A percentile compares a stretch with the other conserved stretches of the same genome.
Conservation (phyloP, 2,797 vertebrate species). For the Sebastolobus alascanus region DNA sequence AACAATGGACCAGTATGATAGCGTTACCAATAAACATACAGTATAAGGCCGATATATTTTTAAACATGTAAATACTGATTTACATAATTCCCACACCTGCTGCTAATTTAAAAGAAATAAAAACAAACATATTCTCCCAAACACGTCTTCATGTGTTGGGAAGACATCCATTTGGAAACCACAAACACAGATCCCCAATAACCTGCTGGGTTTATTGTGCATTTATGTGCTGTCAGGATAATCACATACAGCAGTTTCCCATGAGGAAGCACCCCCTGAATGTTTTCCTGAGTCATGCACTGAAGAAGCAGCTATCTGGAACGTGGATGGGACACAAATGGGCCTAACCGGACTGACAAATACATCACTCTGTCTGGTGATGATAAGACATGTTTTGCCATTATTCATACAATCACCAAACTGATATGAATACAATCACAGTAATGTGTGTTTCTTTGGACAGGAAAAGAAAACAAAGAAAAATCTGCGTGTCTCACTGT, state of each 20-base stretch:
- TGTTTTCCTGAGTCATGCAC: background rate
- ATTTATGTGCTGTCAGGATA: constrained; percentile 4
- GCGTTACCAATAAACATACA: too few species aligned
- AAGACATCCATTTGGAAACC: background rate
- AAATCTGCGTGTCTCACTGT: too few species aligned
- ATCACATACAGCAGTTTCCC: background rate
- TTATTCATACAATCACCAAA: too few species aligned
- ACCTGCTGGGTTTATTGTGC: background rate
- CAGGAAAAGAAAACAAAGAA: too few species aligned
- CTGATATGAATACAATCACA: too few species aligned
- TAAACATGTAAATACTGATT: background rate
- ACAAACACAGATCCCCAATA: background rate
- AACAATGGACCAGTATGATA: background rate
- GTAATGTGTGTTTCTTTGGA: too few species aligned
- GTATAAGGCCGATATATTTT: too few species aligned
- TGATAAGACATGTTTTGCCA: background rate
- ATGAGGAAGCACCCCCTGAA: background rate
- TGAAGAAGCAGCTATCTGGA: too few species aligned
- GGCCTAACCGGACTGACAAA: too few species aligned
- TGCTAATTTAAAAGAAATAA: background rate
- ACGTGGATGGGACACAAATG: too few species aligned
- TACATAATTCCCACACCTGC: background rate
- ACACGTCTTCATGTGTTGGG: background rate
- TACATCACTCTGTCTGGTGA: too few species aligned
- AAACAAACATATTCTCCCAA: background rate